Evolutionary conservation across 2,113 vertebrate species (phyloP), one percentile per base, ranked within the genome.

Genomic region (Micromys minutus): DNA sequence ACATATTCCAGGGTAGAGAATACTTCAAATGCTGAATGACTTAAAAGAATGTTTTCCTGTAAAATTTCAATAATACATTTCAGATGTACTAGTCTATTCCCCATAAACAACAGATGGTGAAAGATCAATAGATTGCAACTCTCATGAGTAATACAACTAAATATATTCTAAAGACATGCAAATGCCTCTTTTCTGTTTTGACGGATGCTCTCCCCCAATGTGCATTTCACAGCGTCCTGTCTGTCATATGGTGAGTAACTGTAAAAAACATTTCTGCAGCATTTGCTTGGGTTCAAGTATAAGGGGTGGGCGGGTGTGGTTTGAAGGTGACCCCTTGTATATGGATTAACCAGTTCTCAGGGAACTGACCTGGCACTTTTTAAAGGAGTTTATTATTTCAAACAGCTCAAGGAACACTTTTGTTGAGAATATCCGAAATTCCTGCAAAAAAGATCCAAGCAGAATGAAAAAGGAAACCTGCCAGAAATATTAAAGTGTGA

Each of bases 331-430:
- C 42, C 67, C 47, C 55, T 94, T 94, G 83, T 50, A 89, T 95
- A 79, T 80, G 45, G 57, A 94, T 90, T 90, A 95, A 95, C 65
- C 57, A 16, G 50, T 93, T 96, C 72, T 93, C 93, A 95, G 65
- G 91, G 74, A 94, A 87, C 26, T 94, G 79, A 94, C 39, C 80
- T 5, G 26, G 21, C 24, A 94, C 65, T 88, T 92, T 97, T 89
- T n/a, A 94, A 96, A 96, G 74, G 87, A 65, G 36, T 63, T 76
- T 93, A 96, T 90, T 89, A 95, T 94, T 95, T 96, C 63, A 88
- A 94, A 95, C 3, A 95, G 31, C 34, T 45, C 55, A 87, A 93
- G 71, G 87, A 86, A 87, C 0, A 57, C 61, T 81, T 95, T 92
- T 95, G 15, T 47, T 45, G 31, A 74, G 67, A 96, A 89, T 90